These are phyloP conservation scores for Schizopygopsis malacanthus DNA, from an alignment of 2,797 vertebrate species.

Conservation along the genomic window DNA sequence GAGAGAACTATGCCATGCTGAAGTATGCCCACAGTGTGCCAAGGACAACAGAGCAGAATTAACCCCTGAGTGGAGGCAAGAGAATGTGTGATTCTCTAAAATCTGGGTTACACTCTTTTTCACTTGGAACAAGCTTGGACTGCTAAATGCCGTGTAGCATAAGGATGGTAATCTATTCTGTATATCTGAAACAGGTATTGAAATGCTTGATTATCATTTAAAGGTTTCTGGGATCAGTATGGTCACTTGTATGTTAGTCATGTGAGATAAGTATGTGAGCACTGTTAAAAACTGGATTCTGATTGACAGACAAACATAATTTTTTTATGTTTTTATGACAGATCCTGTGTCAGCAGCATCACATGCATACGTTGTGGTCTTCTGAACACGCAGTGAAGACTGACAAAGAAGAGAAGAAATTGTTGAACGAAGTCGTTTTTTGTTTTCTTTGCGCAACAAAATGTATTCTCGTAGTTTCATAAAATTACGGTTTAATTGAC, in stretches of 20 bases:
- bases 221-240: not conserved
- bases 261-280: not conserved
- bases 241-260: not conserved
- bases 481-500: not conserved
- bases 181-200: not conserved
- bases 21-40: slow-evolving; percentile 68
- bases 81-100: slow-evolving; percentile 47
- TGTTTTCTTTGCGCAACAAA: not conserved
- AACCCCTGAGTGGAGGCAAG: slow-evolving; percentile 69
- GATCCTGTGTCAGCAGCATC: too few species aligned
- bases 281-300: not conserved
- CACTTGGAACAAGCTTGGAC: slow-evolving; percentile 28
- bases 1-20: slow-evolving; percentile 63
- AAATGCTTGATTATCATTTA: not conserved
- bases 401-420: not conserved
- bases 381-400: not conserved
- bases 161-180: slow-evolving; percentile 2
- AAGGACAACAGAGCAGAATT: slow-evolving; percentile 75
- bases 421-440: not conserved
- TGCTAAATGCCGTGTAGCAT: not conserved
- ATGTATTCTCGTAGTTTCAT: not conserved
- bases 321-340: not conserved
- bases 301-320: not conserved
- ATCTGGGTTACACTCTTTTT: slow-evolving; percentile 46
- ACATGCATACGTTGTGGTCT: not conserved